Conservation (phyloP, 2,797 vertebrate genomes). For the Lates japonicus region DNA sequence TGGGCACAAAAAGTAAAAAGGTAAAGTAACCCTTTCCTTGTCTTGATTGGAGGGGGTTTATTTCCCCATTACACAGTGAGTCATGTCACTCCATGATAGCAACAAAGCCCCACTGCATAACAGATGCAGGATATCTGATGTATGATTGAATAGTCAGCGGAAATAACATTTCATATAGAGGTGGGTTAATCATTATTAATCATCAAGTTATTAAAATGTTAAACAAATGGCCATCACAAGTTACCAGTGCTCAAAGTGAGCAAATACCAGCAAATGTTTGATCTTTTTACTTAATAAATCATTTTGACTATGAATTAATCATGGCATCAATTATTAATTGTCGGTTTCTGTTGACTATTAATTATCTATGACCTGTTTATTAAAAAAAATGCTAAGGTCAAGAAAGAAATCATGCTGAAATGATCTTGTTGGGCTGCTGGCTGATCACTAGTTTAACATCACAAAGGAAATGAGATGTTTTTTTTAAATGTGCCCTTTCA, state of each 20-base stretch:
- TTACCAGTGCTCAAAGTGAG: neutral
- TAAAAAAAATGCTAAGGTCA: neutral
- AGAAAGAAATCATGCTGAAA: neutral
- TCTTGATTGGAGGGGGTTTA: neutral
- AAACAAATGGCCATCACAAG: neutral
- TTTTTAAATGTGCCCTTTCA: too few species aligned
- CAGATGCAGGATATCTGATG: constrained; percentile 11
- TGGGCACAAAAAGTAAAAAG: neutral
- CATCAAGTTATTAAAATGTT: neutral
- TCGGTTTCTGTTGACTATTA: neutral
- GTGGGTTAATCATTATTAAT: neutral
- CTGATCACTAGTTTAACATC: neutral
- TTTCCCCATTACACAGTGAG: constrained; percentile 14
- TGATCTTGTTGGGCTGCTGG: neutral
- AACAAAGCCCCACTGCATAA: neutral
- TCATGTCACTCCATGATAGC: constrained; percentile 25
- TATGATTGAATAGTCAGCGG: constrained; percentile 8
- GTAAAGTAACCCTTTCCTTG: constrained; percentile 3
- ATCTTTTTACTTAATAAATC: neutral
- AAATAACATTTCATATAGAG: neutral
- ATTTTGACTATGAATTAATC: neutral
- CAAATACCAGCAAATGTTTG: neutral
- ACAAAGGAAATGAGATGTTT: too few species aligned
- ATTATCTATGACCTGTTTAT: too few species aligned
- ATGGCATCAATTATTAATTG: neutral